Base-by-base conservation (phyloP, 2,113 vertebrate species). In the Leptobrachium ailaonicum region DNA sequence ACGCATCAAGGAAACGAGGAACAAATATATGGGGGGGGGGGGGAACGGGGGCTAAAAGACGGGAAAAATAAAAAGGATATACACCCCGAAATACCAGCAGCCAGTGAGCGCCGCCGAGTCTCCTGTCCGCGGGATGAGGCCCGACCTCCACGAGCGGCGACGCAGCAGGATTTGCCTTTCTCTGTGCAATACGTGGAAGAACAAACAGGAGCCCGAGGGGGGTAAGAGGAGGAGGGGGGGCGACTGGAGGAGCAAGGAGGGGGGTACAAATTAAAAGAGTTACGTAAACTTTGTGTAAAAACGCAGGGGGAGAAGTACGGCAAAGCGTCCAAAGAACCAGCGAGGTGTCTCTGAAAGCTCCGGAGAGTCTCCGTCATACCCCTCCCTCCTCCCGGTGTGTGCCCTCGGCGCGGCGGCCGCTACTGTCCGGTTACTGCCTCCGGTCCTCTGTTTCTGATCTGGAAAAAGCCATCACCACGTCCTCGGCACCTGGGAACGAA, bases 401-500 rank as follows among this genome's bases (percentile, higher is more conserved):
- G 77, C 71, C 73, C 70, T 58, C 7, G 76, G 73, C 85, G 8
- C 47, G 47, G 53, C 41, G 44, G 66, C 58, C n/a, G 41, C n/a
- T 20, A 60, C 79, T 63, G 77, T 64, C 56, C 50, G 3, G 92
- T 95, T 96, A 99, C 93, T 99, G 97, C 80, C 98, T 93, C 87
- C 98, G 92, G 85, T 99, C 98, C 86, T 99, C 98, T 0, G 97
- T 94, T 89, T 99, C 98, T 88, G 96, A 97, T 86, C 96, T 95
- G 82, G 98, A 98, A 92, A 99, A 99, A 0, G 98, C 97, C 98
- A 97, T 99, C 88, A 99, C 98, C 82, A 98, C 98, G 1, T 99
- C 98, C 89, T 99, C 98, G 11, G 97, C 96, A 91, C 98, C 98
- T 99, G 90, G 9, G 85, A 77, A 20, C 66, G n/a, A 80, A 79